A percentile compares a stretch with the other conserved stretches of the same genome.
phyloP scores from a whole-genome alignment of 92 coral and sea anemone species.

The Scolanthus callimorphus region DNA sequence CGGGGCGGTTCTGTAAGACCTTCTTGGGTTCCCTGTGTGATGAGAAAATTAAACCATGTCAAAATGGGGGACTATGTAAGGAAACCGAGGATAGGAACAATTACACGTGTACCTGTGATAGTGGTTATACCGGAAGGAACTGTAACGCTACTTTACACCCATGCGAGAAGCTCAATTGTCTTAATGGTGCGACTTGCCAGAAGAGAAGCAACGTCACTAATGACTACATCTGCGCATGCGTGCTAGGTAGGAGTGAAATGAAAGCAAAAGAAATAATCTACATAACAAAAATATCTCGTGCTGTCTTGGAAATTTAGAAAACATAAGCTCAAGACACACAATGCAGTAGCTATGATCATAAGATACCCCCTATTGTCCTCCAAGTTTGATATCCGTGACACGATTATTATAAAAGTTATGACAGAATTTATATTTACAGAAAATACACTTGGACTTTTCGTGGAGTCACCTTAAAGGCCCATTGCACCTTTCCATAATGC shows the following conservation, averaged over 20 bases:
- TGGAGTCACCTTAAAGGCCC: no score
- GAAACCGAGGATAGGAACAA: slow-evolving; percentile 63
- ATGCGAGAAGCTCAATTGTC: slow-evolving; percentile 68
- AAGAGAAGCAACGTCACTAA: slow-evolving; percentile 4
- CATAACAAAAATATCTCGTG: no score
- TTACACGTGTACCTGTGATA: slow-evolving; percentile 79
- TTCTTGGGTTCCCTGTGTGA: slow-evolving; percentile 62
- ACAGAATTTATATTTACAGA: no score
- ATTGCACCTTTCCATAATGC: no score
- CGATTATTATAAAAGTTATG: no score
- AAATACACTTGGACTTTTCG: no score
- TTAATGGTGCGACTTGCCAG: slow-evolving; percentile 65
- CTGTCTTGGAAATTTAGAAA: no score
- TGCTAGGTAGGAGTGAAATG: slow-evolving; percentile 56
- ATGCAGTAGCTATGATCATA: no score
- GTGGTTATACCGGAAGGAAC: slow-evolving; percentile 78
- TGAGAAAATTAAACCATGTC: slow-evolving; percentile 43
- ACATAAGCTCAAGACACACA: no score
- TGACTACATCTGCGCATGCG: slow-evolving; percentile 63
- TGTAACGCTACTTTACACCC: slow-evolving; percentile 51
- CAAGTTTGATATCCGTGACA: no score
- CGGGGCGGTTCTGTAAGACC: slow-evolving; percentile 58
- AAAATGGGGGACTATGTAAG: slow-evolving; percentile 68
- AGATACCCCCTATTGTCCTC: no score
- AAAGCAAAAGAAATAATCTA: no score